Base-by-base conservation (phyloP, 2,113 vertebrate species). In the Nyctibius bracteatus region DNA sequence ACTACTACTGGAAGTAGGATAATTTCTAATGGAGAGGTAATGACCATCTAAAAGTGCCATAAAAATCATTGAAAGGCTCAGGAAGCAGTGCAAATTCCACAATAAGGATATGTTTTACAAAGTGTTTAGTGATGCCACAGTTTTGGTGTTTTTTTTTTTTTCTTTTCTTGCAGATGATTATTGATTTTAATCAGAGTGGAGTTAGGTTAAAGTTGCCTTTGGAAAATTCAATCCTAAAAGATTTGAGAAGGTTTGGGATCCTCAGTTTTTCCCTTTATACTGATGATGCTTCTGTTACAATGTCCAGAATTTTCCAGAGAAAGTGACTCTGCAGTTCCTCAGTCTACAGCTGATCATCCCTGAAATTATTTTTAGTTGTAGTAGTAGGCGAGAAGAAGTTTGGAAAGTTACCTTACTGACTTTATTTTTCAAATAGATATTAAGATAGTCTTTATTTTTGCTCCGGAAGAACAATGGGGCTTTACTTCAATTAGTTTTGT, bases 391-490 rank as follows among this genome's bases (percentile, higher is more conserved):
- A 66, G 47, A 33, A 57, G 10, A 51, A 57, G 20, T 77, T 54
- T 52, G 54, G 28, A 72, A 67, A 83, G 13, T 16, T 67, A 14
- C 12, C 14, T 59, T 62, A 19, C 23, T 19, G 20, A 43, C 28
- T 78, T 81, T 33, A 4, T 79, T 81, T 74, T 55, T 35, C 17
- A 63, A 73, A 35, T 1, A 75, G 25, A 21, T 55, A 4, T 51
- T 61, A 21, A 74, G 6, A 8, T 11, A 17, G 2, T 47, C 1
- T 33, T 66, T 72, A 37, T 25, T 91, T 87, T 72, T 21, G 2
- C 6, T 54, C 28, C 66, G 28, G 25, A 66, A 62, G 16, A 5
- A n/a, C 4, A 49, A 35, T 0, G 2, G 17, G 16, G 6, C 3
- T 73, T 85, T 47, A 28, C 61, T 74, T 83, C 19, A 43, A 28